Conservation (phyloP, 2,888 invertebrate genomes). For the Trissolcus brochymenae region DNA sequence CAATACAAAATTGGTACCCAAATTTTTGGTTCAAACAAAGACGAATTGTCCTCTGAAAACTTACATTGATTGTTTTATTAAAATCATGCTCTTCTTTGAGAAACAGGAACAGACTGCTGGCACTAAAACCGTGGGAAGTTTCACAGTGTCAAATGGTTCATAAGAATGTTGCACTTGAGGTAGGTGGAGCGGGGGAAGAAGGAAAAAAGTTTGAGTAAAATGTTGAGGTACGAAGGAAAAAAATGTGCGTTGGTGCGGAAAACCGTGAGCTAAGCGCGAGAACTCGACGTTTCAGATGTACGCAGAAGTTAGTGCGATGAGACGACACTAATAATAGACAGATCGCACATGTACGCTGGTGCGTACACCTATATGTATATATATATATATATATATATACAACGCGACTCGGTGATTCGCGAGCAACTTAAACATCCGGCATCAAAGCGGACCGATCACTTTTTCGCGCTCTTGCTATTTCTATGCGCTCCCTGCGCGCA, state of each 20-base stretch:
- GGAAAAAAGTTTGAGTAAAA: background rate
- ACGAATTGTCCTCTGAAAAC: conserved; percentile 59
- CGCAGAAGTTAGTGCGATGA: conserved; percentile 68
- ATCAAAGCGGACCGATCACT: conserved; percentile 45
- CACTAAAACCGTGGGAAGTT: background rate
- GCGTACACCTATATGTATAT: conserved; percentile 48
- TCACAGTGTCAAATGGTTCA: background rate
- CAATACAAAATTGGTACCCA: background rate
- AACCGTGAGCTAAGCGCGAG: conserved; percentile 39
- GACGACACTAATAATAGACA: conserved; percentile 74
- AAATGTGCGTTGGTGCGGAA: conserved; percentile 44
- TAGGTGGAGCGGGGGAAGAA: background rate
- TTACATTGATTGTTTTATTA: conserved; percentile 70
- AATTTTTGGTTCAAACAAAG: background rate
- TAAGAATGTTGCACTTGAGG: background rate
- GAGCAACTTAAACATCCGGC: conserved; percentile 55
- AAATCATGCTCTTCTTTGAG: conserved; percentile 66
- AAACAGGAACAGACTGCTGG: conserved; percentile 21
- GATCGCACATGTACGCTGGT: conserved; percentile 9
- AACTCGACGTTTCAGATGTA: conserved; percentile 46
- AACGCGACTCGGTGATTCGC: conserved; percentile 28
- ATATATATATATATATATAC: too few species aligned
- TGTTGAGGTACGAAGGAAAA: conserved; percentile 6
- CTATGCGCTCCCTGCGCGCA: conserved; percentile 10
- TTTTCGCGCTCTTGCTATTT: conserved; percentile 27